Base-by-base conservation (phyloP, 2,797 vertebrate species). In the Karalla daura region DNA sequence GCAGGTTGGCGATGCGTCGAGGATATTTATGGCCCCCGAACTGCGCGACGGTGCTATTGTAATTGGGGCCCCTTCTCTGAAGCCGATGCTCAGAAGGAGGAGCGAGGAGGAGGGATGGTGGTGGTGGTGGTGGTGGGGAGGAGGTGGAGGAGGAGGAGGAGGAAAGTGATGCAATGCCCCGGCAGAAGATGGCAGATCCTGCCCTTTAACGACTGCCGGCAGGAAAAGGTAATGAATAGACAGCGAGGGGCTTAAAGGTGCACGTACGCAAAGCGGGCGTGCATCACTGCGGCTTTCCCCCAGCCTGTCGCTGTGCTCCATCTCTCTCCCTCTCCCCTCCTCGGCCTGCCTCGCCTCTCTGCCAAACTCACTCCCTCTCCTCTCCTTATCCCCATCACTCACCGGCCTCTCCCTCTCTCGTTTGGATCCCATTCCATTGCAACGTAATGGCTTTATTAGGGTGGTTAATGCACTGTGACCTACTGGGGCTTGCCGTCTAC, bases 381-480 rank as follows among this genome's bases (percentile, higher is more conserved):
- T 68, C 72, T 25, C 70, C 73, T 76, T 56, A 80, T 78, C 83
- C 77, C 37, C 72, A 80, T 86, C 80, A 68, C 65, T 81, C 77
- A 75, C 5, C 65, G 55, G 44, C 39, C 59, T 65, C 78, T 54
- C 68, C 30, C 68, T 53, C 70, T 78, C 78, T 83, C 77, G 39
- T 77, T 86, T 80, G 67, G 80, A 85, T 77, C 80, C 76, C 80
- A 80, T 84, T 84, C 73, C 80, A 61, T 52, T 44, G 82, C 74
- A 64, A 69, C 25, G 65, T 88, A 89, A 89, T 89, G 76, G 88
- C 77, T 89, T 90, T 89, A 88, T 89, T 87, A 90, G 86, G 85
- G 88, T 89, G 89, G 63, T 88, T 89, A 89, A 89, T 89, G 88
- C 86, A 80, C 84, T 85, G 87, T 89, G 88, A 89, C 86, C 79